A percentile compares a stretch with the other conserved stretches of the same genome.
These are phyloP conservation scores for Bubo blakistoni DNA, from an alignment of 2,113 vertebrate genomes.

Conservation along the genomic window DNA sequence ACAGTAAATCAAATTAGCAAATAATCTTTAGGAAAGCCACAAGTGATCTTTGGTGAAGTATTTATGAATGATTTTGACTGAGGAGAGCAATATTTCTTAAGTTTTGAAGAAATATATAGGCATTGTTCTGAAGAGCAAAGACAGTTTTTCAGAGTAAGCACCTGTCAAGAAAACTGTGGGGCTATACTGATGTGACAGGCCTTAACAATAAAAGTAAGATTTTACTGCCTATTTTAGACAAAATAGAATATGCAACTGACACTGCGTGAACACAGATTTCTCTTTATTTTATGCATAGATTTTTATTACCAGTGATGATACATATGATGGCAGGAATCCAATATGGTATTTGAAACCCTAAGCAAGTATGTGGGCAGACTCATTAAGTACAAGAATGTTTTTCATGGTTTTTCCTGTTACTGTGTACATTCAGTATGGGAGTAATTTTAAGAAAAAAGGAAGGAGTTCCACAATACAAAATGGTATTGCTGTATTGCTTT, in stretches of 20 bases:
- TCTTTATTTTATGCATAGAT: neutral
- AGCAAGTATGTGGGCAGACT: neutral
- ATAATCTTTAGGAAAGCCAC: neutral
- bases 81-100: neutral
- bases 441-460: neutral
- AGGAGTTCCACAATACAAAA: neutral
- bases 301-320: conserved; percentile 25
- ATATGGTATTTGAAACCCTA: conserved; percentile 3
- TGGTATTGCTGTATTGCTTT: neutral
- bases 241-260: neutral
- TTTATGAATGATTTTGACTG: conserved; percentile 30
- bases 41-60: neutral
- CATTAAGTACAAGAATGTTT: neutral
- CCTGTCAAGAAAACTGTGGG: neutral
- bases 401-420: neutral
- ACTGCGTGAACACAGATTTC: neutral
- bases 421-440: neutral
- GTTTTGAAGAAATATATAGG: neutral
- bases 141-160: neutral
- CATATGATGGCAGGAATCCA: conserved; percentile 13
- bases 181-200: neutral
- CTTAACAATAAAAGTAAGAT: neutral
- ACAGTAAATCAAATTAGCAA: conserved; percentile 1
- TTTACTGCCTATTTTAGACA: neutral
- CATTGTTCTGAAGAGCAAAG: neutral